Evolutionary conservation across 2,797 vertebrate species (phyloP).

Genomic region (Oreochromis mossambicus): DNA sequence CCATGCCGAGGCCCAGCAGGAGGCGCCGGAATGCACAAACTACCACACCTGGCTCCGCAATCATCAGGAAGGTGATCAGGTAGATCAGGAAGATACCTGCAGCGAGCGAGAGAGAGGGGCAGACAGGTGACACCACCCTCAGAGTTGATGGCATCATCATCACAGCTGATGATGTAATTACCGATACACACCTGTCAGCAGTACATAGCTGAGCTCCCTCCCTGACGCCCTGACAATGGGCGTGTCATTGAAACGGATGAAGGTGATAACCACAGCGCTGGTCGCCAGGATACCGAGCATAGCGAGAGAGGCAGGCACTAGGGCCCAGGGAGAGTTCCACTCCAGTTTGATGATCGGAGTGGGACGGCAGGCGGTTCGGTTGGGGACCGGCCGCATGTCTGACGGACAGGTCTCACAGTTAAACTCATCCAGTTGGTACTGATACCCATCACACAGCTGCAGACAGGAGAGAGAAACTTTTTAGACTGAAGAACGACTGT

Average conservation of each 20-base stretch:
- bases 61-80: slow-evolving; percentile 89
- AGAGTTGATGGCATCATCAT: background rate
- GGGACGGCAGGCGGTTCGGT: slow-evolving; percentile 82
- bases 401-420: slow-evolving; percentile 83
- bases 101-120: background rate
- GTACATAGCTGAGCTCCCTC: slow-evolving; percentile 87
- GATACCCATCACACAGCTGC: slow-evolving; percentile 85
- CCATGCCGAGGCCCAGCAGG: slow-evolving; percentile 86
- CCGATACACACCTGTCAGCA: slow-evolving; percentile 74
- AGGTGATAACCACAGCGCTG: slow-evolving; percentile 74
- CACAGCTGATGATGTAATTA: background rate
- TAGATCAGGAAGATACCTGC: slow-evolving; percentile 83
- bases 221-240: slow-evolving; percentile 89
- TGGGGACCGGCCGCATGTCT: slow-evolving; percentile 79
- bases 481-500: background rate
- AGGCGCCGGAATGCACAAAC: slow-evolving; percentile 84
- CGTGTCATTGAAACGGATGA: slow-evolving; percentile 84
- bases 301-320: slow-evolving; percentile 82
- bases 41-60: slow-evolving; percentile 80
- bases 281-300: slow-evolving; percentile 84
- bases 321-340: slow-evolving; percentile 85
- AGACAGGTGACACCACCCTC: background rate
- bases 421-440: slow-evolving; percentile 82
- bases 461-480: background rate
- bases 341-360: slow-evolving; percentile 86